Conservation (phyloP, 2,113 vertebrate genomes). For the Crocuta crocuta region DNA sequence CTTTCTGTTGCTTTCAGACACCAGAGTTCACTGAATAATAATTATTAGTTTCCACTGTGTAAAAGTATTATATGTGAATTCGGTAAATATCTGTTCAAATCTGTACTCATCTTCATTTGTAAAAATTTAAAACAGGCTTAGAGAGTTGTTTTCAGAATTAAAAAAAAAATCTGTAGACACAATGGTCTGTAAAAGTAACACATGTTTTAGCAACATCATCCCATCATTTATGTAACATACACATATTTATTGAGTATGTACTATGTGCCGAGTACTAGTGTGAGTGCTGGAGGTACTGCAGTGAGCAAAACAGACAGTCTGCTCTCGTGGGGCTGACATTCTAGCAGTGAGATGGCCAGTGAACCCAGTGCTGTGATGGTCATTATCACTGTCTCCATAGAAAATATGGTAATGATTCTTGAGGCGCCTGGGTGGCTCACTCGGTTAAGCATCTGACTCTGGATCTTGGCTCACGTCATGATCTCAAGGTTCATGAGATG, state of each 20-base stretch:
- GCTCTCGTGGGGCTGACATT: neutral
- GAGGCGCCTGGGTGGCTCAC: no score
- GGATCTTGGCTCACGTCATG: no score
- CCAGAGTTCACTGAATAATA: neutral
- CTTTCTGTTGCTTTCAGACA: neutral
- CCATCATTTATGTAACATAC: neutral
- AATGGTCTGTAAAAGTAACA: neutral
- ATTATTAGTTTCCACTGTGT: neutral
- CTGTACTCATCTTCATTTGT: neutral
- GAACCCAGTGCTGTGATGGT: neutral
- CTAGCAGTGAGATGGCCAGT: accelerated
- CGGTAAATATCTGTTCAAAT: neutral
- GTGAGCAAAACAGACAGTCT: neutral
- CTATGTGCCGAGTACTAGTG: neutral
- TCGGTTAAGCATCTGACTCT: no score
- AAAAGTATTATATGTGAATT: neutral
- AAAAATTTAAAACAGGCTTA: neutral
- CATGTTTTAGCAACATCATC: neutral
- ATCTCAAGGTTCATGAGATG: no score
- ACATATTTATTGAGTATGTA: neutral
- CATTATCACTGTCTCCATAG: neutral
- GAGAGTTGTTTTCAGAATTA: neutral
- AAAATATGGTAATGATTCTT: neutral
- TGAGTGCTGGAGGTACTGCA: neutral
- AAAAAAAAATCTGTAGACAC: neutral